phyloP scores from a whole-genome alignment of 2,797 vertebrate genomes.

The Staurois parvus region DNA sequence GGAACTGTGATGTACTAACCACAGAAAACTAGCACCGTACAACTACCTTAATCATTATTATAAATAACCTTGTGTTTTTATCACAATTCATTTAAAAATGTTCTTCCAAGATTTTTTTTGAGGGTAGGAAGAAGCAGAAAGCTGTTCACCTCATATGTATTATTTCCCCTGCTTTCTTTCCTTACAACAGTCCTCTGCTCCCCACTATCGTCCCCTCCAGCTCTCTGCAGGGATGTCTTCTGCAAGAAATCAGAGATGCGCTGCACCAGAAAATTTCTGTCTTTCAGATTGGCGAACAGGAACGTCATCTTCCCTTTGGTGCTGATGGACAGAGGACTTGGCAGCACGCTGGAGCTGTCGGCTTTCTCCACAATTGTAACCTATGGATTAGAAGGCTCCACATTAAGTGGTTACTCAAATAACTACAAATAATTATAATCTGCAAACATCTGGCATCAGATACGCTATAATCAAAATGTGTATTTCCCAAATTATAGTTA shows the following conservation, averaged over 20 bases:
- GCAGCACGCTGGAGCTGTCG: constrained; percentile 92
- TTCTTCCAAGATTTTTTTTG: too few species aligned
- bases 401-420: not conserved
- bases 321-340: constrained; percentile 96
- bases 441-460: too few species aligned
- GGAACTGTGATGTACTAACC: too few species aligned
- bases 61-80: too few species aligned
- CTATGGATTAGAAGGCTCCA: constrained; percentile 70
- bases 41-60: too few species aligned
- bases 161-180: constrained; percentile 71
- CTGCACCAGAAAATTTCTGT: constrained; percentile 95
- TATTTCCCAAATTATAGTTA: too few species aligned
- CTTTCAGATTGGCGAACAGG: constrained; percentile 95
- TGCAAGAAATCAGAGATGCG: constrained; percentile 97
- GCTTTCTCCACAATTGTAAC: constrained; percentile 97
- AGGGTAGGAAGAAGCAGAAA: constrained; percentile 10
- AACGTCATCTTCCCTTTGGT: constrained; percentile 98
- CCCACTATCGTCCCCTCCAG: not conserved
- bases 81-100: too few species aligned
- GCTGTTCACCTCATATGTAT: constrained; percentile 37
- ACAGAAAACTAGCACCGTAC: too few species aligned
- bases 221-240: constrained; percentile 84
- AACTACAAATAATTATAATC: not conserved
- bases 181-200: constrained; percentile 60
- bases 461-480: too few species aligned